A percentile compares a stretch with the other conserved stretches of the same genome.
phyloP scores from a whole-genome alignment of 2,888 invertebrate species.

The Heliconius ismenius region DNA sequence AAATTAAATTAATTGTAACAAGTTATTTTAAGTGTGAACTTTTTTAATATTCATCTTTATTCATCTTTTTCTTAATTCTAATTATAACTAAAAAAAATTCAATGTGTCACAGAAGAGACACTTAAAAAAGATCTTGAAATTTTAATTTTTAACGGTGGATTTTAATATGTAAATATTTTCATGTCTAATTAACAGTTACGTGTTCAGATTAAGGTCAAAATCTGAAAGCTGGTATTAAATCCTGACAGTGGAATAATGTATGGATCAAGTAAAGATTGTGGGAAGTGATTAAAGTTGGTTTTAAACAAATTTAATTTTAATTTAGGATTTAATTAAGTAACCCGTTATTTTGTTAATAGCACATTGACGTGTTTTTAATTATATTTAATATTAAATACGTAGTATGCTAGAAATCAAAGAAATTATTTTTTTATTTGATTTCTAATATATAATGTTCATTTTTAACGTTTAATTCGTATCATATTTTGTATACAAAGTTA shows the following conservation, averaged over 20 bases:
- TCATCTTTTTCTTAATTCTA: neutral
- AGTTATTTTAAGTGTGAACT: too few relatives aligned
- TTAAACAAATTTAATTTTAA: neutral
- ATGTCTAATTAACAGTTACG: slow-evolving; percentile 1
- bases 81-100: neutral
- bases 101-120: too few relatives aligned
- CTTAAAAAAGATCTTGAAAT: neutral
- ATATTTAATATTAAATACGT: too few relatives aligned
- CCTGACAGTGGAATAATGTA: slow-evolving; percentile 2
- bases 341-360: neutral
- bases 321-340: neutral
- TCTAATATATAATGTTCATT: too few relatives aligned
- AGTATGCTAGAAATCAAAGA: too few relatives aligned
- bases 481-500: too few relatives aligned
- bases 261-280: neutral
- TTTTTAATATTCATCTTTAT: too few relatives aligned
- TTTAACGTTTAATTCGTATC: too few relatives aligned
- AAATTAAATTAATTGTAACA: neutral
- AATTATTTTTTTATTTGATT: too few relatives aligned
- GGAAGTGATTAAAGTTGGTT: neutral
- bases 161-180: neutral
- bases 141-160: neutral
- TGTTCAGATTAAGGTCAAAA: neutral
- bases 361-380: neutral
- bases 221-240: neutral